Base-by-base conservation (phyloP, 1,140 invertebrate species). In the Drosophila sulfurigaster region DNA sequence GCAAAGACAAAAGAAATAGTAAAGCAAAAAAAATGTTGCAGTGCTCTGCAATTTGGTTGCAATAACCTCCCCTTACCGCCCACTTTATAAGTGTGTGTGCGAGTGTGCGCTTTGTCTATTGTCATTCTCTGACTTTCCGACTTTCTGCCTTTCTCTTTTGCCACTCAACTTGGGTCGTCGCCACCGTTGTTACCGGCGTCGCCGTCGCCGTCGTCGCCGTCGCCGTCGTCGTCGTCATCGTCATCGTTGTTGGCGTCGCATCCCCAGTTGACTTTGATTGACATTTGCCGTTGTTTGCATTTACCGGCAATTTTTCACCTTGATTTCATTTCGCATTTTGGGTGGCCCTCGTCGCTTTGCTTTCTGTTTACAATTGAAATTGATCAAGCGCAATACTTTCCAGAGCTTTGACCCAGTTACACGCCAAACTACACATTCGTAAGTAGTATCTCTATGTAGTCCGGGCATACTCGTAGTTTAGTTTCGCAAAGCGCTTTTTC, bases 211-310 rank as follows among this genome's bases (percentile, higher is more conserved):
- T 1, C 16, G 46, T 20, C 15, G 13, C 1, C 45, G 8, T 16
- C 13, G 45, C n/a, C 54, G 41, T 7, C 46, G 7, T 1, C 16
- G 46, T 20, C 15, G 13, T 5, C 45, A 16, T 16, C 13, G 45
- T 16, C 15, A n/a, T 6, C 25, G 15, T 49, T 20, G 41, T 13
- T 54, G 51, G 41, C 54, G 66, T 78, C 78, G 78, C 81, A 74
- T 85, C 82, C 75, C 71, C 70, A 79, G 82, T 69, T 87, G 82
- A 86, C 79, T 87, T 86, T 86, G 82, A 86, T 86, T 86, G 82
- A 86, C 82, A 87, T 87, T 82, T 79, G 76, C 71, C 77, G 78
- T 85, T 85, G 82, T 75, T 85, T 85, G 82, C 82, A 86, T 81
- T 85, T 79, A 83, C 70, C 82, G 79, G 75, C 81, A 77, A 78